Conservation (phyloP, 2,888 invertebrate species). For the Dynastes tityus region DNA sequence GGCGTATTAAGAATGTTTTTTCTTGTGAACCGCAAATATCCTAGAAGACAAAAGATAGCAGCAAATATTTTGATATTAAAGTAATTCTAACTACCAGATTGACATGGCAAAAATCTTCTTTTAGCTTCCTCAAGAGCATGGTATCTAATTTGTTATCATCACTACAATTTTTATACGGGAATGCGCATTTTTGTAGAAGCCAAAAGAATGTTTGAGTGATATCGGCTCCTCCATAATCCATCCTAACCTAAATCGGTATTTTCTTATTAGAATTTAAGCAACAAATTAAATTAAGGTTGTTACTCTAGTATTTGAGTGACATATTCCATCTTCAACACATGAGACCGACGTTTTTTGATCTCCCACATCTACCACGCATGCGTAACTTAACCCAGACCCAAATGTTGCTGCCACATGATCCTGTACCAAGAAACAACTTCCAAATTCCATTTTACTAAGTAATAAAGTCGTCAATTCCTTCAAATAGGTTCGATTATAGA, state of each 20-base stretch:
- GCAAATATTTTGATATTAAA: not conserved
- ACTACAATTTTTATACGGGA: slow-evolving; percentile 88
- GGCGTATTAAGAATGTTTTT: slow-evolving; percentile 83
- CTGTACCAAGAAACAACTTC: slow-evolving; percentile 88
- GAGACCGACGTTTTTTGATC: slow-evolving; percentile 97
- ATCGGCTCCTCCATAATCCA: slow-evolving; percentile 94
- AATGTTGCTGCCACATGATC: slow-evolving; percentile 91
- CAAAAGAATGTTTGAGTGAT: slow-evolving; percentile 92
- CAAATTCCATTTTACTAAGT: slow-evolving; percentile 87
- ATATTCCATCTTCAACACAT: slow-evolving; percentile 97
- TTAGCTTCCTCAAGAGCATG: slow-evolving; percentile 85
- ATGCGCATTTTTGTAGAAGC: slow-evolving; percentile 91
- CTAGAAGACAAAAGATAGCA: slow-evolving; percentile 60
- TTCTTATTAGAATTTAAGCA: not conserved
- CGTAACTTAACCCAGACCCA: slow-evolving; percentile 87
- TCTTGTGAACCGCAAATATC: slow-evolving; percentile 92
- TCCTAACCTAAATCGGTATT: slow-evolving; percentile 70
- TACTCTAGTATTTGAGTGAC: slow-evolving; percentile 88
- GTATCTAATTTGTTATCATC: slow-evolving; percentile 84
- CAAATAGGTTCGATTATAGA: slow-evolving; percentile 89
- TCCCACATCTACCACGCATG: slow-evolving; percentile 96
- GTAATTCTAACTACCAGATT: slow-evolving; percentile 75
- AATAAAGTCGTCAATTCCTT: slow-evolving; percentile 88
- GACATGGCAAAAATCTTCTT: slow-evolving; percentile 93
- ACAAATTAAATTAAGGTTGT: slow-evolving; percentile 39